Evolutionary conservation across 2,113 vertebrate genomes (phyloP).

Genomic region (Elaphurus davidianus): DNA sequence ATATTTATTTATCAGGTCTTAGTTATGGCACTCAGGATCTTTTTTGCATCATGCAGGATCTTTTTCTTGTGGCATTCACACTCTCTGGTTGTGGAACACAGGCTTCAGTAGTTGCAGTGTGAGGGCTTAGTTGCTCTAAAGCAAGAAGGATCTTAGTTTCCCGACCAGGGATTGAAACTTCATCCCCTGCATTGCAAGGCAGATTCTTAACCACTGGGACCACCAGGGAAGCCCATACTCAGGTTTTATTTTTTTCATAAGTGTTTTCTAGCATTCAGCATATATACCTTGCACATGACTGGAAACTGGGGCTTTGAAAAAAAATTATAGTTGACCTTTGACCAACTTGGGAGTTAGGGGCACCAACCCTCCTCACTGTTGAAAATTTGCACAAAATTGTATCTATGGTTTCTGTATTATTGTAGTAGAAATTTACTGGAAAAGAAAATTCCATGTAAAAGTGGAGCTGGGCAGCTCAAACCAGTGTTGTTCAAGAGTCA

Average conservation of each 20-base stretch:
- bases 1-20: neutral
- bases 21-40: neutral
- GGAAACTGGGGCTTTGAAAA: neutral
- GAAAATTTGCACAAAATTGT: neutral
- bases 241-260: neutral
- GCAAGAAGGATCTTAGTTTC: neutral
- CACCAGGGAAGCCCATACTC: neutral
- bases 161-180: neutral
- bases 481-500: neutral
- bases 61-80: neutral
- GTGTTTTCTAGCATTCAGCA: neutral
- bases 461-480: neutral
- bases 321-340: neutral
- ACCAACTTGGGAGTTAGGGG: neutral
- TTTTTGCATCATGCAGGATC: neutral
- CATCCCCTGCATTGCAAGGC: neutral
- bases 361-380: neutral
- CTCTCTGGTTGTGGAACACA: neutral
- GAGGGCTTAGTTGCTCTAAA: neutral
- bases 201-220: neutral
- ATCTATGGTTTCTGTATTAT: neutral
- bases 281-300: neutral
- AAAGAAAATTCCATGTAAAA: neutral
- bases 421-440: neutral
- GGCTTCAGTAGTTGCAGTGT: neutral